Conservation (phyloP, 2,888 invertebrate species). For the Hypolimnas misippus region DNA sequence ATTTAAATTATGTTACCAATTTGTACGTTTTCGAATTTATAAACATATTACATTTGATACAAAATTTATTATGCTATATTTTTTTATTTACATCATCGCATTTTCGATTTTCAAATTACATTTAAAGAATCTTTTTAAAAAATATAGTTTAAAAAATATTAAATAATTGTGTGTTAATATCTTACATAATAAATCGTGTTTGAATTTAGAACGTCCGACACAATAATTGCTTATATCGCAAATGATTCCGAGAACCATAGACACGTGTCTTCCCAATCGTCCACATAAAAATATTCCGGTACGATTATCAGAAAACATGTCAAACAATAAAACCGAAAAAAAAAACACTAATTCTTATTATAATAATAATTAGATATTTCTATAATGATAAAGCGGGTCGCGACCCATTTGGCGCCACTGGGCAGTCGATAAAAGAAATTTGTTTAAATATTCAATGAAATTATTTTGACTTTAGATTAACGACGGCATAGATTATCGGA, state of each 20-base stretch:
- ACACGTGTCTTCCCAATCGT: background rate
- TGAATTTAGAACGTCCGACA: background rate
- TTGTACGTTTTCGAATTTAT: background rate
- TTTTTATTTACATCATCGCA: background rate
- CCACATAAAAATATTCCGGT: background rate
- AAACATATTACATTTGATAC: background rate
- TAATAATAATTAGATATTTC: constrained; percentile 20
- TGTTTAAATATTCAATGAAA: constrained; percentile 37
- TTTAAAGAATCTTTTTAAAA: no score
- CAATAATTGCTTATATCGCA: background rate
- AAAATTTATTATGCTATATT: background rate
- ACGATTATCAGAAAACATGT: constrained; percentile 1
- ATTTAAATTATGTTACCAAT: constrained; percentile 3
- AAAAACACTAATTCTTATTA: background rate
- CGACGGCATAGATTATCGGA: constrained; percentile 17
- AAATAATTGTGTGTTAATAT: background rate
- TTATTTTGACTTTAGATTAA: constrained; percentile 38
- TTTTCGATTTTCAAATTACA: background rate
- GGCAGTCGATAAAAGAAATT: constrained; percentile 41
- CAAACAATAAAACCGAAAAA: background rate
- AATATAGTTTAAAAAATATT: no score
- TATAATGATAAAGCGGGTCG: constrained; percentile 40
- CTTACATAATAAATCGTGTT: no score
- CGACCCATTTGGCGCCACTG: constrained; percentile 43
- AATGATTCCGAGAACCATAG: background rate